These are phyloP conservation scores for Columba guinea DNA, from an alignment of 2,797 vertebrate species.

Conservation along the genomic window DNA sequence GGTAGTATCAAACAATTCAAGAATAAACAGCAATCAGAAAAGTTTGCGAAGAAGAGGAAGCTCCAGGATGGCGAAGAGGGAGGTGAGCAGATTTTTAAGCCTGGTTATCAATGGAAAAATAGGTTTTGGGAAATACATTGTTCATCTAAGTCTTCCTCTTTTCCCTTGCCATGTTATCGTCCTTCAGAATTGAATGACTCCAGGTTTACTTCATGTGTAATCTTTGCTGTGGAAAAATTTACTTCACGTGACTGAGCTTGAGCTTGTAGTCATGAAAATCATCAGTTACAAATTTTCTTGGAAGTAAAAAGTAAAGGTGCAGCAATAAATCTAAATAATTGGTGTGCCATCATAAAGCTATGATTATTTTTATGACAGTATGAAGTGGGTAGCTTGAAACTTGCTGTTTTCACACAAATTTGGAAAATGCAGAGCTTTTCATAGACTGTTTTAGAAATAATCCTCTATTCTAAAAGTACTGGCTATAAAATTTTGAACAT, in stretches of 20 bases:
- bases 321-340: not conserved
- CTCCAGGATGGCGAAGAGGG: slow-evolving; percentile 31
- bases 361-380: not conserved
- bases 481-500: not conserved
- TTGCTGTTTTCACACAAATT: not conserved
- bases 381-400: not conserved
- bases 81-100: slow-evolving; percentile 44
- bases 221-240: not conserved
- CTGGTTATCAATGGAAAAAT: not conserved
- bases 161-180: accelerated
- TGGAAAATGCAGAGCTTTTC: not conserved
- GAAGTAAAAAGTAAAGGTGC: not conserved
- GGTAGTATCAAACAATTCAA: slow-evolving; percentile 71
- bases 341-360: not conserved
- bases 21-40: slow-evolving; percentile 66
- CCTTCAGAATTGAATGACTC: not conserved
- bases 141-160: not conserved
- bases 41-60: slow-evolving; percentile 70
- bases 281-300: not conserved
- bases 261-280: not conserved
- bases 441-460: not conserved
- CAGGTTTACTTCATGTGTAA: not conserved
- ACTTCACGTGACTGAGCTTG: not conserved
- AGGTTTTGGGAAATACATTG: not conserved
- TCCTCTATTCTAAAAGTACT: not conserved